Evolutionary conservation across 2,888 invertebrate species (phyloP).

Genomic region (Carabus problematicus): DNA sequence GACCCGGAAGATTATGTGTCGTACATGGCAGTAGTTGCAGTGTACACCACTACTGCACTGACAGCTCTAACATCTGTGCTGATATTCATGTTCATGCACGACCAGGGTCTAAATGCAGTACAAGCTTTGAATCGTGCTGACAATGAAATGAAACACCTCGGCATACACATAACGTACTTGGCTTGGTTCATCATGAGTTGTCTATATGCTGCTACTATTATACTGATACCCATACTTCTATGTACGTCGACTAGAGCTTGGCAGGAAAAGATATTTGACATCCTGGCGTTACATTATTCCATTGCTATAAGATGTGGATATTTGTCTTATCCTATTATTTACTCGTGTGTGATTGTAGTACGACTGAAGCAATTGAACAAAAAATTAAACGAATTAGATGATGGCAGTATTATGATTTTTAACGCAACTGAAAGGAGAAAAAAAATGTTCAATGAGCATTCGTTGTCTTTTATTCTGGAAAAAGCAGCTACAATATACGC

Average conservation of each 20-base stretch:
- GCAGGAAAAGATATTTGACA: no score
- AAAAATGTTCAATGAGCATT: not conserved
- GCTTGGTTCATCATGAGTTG: no score
- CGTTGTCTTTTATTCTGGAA: not conserved
- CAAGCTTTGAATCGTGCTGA: no score
- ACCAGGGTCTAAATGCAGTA: not conserved
- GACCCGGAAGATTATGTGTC: constrained; percentile 15
- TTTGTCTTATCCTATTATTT: no score
- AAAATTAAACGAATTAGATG: not conserved
- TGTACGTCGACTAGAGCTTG: no score
- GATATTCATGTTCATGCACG: constrained; percentile 2
- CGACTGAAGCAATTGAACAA: constrained; percentile 7
- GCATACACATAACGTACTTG: no score
- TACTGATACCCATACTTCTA: no score
- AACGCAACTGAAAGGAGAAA: not conserved
- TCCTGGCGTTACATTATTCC: no score
- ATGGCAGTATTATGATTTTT: not conserved
- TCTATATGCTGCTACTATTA: no score
- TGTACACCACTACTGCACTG: not conserved
- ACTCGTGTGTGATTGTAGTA: no score
- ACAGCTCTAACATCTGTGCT: not conserved
- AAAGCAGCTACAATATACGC: not conserved
- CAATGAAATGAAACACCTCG: no score
- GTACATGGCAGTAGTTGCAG: not conserved
- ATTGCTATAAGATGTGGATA: no score